These are phyloP conservation scores for Macaria liturata DNA, from an alignment of 2,888 invertebrate species.

Conservation along the genomic window DNA sequence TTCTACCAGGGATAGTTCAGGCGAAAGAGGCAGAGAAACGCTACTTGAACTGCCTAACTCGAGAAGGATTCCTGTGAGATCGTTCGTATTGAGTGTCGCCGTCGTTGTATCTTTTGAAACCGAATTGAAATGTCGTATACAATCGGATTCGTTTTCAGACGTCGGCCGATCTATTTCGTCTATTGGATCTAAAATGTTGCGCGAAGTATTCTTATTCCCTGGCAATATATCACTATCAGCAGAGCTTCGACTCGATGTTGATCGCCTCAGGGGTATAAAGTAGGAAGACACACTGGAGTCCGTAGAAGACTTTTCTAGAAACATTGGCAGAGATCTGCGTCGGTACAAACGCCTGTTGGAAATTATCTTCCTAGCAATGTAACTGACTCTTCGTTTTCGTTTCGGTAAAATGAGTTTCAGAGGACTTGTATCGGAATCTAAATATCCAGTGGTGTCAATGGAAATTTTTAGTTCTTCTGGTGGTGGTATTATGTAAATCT, in stretches of 20 bases:
- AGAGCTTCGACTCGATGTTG: slow-evolving; percentile 42
- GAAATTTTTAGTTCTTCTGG: slow-evolving; percentile 47
- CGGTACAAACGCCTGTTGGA: slow-evolving; percentile 39
- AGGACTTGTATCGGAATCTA: slow-evolving; percentile 64
- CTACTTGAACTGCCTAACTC: slow-evolving; percentile 56
- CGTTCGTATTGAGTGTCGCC: slow-evolving; percentile 12
- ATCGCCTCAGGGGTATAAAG: slow-evolving; percentile 35
- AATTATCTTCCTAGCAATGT: slow-evolving; percentile 25
- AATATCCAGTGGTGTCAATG: slow-evolving; percentile 64
- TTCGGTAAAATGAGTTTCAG: slow-evolving; percentile 37
- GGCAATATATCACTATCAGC: slow-evolving; percentile 66
- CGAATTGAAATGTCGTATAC: slow-evolving; percentile 26
- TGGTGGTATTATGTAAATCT: slow-evolving; percentile 36
- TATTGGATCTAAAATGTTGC: slow-evolving; percentile 49
- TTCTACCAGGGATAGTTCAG: slow-evolving; percentile 72
- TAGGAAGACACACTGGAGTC: slow-evolving; percentile 55
- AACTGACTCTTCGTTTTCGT: slow-evolving; percentile 48
- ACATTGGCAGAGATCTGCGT: slow-evolving; percentile 38
- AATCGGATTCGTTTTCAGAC: slow-evolving; percentile 27
- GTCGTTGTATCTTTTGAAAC: slow-evolving; percentile 24
- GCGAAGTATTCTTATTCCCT: slow-evolving; percentile 35
- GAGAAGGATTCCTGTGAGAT: slow-evolving; percentile 20
- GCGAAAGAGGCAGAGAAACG: slow-evolving; percentile 64
- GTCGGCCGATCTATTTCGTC: slow-evolving; percentile 42
- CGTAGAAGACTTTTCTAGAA: slow-evolving; percentile 44